Conservation (phyloP, 1,140 invertebrate species). For the Drosophila miranda region DNA sequence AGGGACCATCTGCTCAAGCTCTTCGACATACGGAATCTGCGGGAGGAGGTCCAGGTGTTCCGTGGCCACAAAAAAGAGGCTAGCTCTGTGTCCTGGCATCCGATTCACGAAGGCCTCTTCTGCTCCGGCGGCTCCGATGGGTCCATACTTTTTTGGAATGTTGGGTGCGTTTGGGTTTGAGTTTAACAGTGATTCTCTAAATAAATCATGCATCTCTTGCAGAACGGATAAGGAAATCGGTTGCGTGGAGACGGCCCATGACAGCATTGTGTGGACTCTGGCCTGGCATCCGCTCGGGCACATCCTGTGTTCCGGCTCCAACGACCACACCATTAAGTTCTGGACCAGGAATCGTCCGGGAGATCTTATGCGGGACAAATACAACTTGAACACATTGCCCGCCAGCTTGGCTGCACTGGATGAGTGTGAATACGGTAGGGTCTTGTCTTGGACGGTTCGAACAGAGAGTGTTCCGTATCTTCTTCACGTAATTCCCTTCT, state of each 20-base stretch:
- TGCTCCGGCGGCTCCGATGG: conserved; percentile 98
- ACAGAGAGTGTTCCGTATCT: neutral
- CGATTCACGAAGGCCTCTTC: conserved; percentile 97
- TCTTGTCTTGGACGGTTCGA: neutral
- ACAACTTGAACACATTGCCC: conserved; percentile 96
- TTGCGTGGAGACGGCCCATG: conserved; percentile 98
- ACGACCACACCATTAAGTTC: conserved; percentile 99
- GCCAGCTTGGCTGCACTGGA: conserved; percentile 88
- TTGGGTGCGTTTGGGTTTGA: conserved; percentile 86
- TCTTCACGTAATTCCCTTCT: conserved; percentile 66
- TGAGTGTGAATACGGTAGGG: conserved; percentile 87
- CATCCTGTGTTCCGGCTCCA: conserved; percentile 98
- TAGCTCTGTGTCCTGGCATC: conserved; percentile 98
- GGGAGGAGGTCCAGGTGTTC: conserved; percentile 97
- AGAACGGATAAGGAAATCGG: conserved; percentile 99
- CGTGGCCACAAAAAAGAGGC: conserved; percentile 99
- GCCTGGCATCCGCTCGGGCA: conserved; percentile 99
- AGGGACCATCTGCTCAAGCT: conserved; percentile 98
- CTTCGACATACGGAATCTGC: conserved; percentile 98
- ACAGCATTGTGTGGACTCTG: conserved; percentile 99
- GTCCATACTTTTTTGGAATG: conserved; percentile 99
- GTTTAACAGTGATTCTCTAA: no score
- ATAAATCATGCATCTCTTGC: neutral
- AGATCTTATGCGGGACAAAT: conserved; percentile 98
- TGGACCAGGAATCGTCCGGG: conserved; percentile 99